These are phyloP conservation scores for Melanotus villosus DNA, from an alignment of 2,888 invertebrate species.

Conservation along the genomic window DNA sequence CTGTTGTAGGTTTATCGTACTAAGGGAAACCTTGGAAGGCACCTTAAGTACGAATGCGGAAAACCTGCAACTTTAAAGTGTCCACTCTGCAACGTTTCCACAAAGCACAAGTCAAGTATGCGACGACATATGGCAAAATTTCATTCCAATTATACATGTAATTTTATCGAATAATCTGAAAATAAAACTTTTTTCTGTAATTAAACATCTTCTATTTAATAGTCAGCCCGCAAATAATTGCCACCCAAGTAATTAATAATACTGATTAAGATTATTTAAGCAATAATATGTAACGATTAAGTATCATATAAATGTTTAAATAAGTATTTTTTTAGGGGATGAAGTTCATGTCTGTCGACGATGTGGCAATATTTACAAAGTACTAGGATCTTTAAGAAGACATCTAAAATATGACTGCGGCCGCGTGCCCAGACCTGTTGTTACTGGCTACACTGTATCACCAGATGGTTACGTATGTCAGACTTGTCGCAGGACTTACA, in stretches of 20 bases:
- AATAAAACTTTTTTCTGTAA: too few species aligned
- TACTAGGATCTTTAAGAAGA: constrained; percentile 46
- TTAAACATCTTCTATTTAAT: too few species aligned
- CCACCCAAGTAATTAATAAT: too few species aligned
- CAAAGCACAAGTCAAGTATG: not conserved
- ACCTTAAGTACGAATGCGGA: not conserved
- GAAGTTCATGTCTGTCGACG: constrained; percentile 47
- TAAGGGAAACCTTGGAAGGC: constrained; percentile 8
- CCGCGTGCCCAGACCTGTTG: constrained; percentile 16
- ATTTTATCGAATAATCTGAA: not conserved
- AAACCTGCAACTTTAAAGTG: not conserved
- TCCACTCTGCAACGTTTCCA: not conserved
- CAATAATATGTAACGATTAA: too few species aligned
- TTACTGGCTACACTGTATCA: constrained; percentile 37
- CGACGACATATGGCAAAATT: not conserved
- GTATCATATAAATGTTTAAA: too few species aligned
- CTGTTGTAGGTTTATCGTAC: not conserved
- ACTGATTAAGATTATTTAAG: too few species aligned
- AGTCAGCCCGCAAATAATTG: too few species aligned
- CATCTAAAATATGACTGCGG: constrained; percentile 56
- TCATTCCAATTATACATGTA: not conserved
- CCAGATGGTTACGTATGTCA: constrained; percentile 33
- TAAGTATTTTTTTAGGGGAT: not conserved
- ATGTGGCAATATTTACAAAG: constrained; percentile 47
- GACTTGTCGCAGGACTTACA: constrained; percentile 33